Percentiles rank a stretch among this genome's conserved stretches.
Conservation (phyloP, 2,113 vertebrate species). For the Sapayoa aenigma region DNA sequence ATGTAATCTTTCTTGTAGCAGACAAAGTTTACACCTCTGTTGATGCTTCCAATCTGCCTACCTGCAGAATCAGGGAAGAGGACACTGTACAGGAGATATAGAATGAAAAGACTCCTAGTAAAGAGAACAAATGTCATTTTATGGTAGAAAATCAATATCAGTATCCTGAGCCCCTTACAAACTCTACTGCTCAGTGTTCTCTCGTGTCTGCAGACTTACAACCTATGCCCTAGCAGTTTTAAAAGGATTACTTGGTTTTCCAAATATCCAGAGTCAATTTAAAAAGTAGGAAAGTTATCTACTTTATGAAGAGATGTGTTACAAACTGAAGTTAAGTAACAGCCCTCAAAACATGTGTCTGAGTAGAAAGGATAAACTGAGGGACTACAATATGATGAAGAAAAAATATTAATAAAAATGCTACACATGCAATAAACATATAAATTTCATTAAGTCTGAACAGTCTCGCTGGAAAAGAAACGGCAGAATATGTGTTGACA, state of each 20-base stretch:
- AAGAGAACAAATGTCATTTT: neutral
- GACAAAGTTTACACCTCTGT: neutral
- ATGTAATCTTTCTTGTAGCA: neutral
- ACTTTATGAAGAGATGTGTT: neutral
- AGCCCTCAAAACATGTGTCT: neutral
- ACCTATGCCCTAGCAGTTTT: neutral
- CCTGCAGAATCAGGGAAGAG: neutral
- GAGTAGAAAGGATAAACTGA: neutral
- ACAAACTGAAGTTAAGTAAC: neutral
- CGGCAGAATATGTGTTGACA: neutral
- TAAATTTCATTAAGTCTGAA: conserved; percentile 29
- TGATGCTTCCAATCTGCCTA: neutral
- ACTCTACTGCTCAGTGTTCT: neutral
- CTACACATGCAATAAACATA: neutral
- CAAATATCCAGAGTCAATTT: neutral
- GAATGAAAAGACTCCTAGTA: neutral
- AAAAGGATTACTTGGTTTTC: neutral
- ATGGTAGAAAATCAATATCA: neutral
- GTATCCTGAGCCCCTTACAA: neutral
- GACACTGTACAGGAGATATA: neutral
- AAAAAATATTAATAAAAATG: conserved; percentile 10
- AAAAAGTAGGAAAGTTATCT: neutral
- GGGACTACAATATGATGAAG: neutral
- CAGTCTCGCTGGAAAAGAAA: neutral
- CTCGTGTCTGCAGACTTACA: neutral